Evolutionary conservation across 1,140 invertebrate species (phyloP).

Genomic region (Mya arenaria): DNA sequence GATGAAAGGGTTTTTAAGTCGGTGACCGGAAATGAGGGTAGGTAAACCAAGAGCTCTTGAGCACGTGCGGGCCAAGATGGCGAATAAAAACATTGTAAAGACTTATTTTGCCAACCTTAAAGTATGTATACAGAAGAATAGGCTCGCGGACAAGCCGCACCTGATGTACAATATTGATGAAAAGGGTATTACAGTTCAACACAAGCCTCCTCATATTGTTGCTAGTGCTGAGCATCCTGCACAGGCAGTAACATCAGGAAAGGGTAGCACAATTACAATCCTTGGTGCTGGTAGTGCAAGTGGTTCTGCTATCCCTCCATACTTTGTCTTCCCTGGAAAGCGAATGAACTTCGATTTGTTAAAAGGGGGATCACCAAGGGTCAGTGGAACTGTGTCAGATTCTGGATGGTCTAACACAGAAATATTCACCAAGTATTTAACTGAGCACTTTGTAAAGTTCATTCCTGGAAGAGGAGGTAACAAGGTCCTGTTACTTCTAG

Average conservation of each 20-base stretch:
- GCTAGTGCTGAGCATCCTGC: background rate
- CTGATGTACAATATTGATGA: slow-evolving; percentile 33
- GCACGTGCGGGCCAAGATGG: background rate
- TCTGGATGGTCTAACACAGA: slow-evolving; percentile 36
- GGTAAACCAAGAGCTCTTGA: background rate
- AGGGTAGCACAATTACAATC: slow-evolving; percentile 28
- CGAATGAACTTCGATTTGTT: slow-evolving; percentile 19
- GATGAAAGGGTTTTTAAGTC: background rate
- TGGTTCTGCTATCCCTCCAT: slow-evolving; percentile 5
- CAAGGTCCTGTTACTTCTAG: too few species aligned
- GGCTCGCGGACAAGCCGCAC: slow-evolving; percentile 60
- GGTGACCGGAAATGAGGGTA: background rate
- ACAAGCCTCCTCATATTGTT: slow-evolving; percentile 31
- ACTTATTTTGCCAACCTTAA: slow-evolving; percentile 17
- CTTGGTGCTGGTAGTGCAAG: slow-evolving; percentile 61
- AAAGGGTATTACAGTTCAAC: slow-evolving; percentile 47
- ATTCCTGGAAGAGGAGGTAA: too few species aligned
- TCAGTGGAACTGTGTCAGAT: slow-evolving; percentile 28
- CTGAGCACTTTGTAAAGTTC: too few species aligned
- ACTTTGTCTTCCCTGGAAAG: slow-evolving; percentile 24
- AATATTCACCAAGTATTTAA: too few species aligned
- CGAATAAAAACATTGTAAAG: background rate
- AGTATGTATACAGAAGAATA: too few species aligned
- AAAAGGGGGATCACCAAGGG: slow-evolving; percentile 1
- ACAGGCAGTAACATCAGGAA: background rate